phyloP scores from a whole-genome alignment of 2,797 vertebrate genomes.

The Sphaeramia orbicularis region DNA sequence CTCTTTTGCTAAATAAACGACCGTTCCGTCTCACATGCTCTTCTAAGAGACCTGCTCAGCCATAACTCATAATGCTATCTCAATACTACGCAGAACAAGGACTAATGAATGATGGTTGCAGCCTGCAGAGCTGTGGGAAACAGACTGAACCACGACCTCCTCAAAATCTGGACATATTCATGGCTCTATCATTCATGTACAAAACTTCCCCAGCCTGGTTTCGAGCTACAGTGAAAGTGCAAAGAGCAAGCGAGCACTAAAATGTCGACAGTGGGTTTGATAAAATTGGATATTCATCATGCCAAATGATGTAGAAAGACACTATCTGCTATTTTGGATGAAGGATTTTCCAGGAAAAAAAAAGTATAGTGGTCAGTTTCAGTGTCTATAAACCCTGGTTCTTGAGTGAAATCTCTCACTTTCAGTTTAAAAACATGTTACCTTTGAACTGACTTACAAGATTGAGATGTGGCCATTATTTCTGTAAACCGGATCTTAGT shows the following conservation, averaged over 20 bases:
- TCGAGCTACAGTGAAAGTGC: not conserved
- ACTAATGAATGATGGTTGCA: constrained; percentile 17
- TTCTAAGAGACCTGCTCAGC: constrained; percentile 19
- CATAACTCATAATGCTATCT: constrained; percentile 2
- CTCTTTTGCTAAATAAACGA: constrained; percentile 8
- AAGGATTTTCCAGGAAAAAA: constrained; percentile 33
- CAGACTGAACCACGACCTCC: constrained; percentile 7
- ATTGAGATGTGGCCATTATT: too few relatives aligned
- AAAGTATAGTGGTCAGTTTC: constrained; percentile 21
- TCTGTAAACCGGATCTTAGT: too few relatives aligned
- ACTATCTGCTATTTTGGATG: constrained; percentile 2
- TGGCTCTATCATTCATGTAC: constrained; percentile 12
- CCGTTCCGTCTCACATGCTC: not conserved
- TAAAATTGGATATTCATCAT: constrained; percentile 4
- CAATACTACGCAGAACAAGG: not conserved
- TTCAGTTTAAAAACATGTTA: too few relatives aligned
- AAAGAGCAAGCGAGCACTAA: constrained; percentile 7
- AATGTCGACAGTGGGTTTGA: constrained; percentile 6
- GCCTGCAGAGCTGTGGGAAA: constrained; percentile 20
- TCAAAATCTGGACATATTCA: constrained; percentile 9
- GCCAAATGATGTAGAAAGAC: too few relatives aligned
- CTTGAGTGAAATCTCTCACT: constrained; percentile 34
- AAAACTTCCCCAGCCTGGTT: constrained; percentile 2
- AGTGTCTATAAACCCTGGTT: constrained; percentile 41
- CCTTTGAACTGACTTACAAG: too few relatives aligned